Conservation (phyloP, 2,113 vertebrate genomes). For the Deroptyus accipitrinus region DNA sequence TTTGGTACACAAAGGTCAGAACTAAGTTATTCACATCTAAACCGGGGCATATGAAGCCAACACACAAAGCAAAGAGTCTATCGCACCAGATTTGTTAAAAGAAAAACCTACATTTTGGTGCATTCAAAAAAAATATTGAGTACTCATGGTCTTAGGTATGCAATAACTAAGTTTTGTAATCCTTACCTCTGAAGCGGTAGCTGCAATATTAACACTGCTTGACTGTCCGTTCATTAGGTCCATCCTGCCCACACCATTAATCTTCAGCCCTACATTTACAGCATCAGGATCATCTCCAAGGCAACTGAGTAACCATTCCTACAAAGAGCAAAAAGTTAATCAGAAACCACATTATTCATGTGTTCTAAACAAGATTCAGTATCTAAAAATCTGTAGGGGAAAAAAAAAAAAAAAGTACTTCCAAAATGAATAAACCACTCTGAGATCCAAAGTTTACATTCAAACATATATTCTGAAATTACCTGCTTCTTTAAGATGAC, state of each 20-base stretch:
- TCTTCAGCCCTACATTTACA: constrained; percentile 63
- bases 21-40: background rate
- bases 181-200: constrained; percentile 89
- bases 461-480: background rate
- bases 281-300: constrained; percentile 75
- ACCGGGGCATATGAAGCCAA: background rate
- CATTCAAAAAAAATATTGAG: rapidly evolving
- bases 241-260: constrained; percentile 91
- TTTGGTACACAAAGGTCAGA: background rate
- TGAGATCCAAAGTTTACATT: background rate
- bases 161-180: background rate
- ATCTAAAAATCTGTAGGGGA: background rate
- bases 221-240: constrained; percentile 92
- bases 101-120: background rate
- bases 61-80: background rate
- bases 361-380: background rate
- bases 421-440: background rate
- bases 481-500: background rate
- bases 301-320: constrained; percentile 77
- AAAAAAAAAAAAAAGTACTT: background rate
- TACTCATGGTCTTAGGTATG: background rate
- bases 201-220: constrained; percentile 76
- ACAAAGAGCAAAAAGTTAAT: constrained; percentile 3
- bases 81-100: background rate
- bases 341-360: background rate